Conservation (phyloP, 2,888 invertebrate species). For the Heterodera filipjevi region DNA sequence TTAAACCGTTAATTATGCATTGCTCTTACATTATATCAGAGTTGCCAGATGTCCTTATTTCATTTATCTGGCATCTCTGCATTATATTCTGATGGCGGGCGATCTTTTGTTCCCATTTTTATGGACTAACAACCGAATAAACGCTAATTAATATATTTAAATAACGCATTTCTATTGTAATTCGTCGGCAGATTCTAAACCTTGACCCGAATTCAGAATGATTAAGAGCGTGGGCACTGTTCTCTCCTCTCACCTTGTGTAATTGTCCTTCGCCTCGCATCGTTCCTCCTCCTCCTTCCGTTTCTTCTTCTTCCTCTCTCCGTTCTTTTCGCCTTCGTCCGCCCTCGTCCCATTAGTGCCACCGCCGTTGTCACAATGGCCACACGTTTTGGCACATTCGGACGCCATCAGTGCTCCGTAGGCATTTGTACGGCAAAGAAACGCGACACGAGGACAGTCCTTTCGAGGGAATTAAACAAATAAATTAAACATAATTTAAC, state of each 20-base stretch:
- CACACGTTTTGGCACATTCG: slow-evolving; percentile 9
- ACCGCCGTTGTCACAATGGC: background rate
- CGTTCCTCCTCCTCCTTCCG: background rate
- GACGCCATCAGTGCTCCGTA: background rate
- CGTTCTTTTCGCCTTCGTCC: background rate
- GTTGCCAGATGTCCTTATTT: no score
- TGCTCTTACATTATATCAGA: no score
- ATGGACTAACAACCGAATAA: no score
- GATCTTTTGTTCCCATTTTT: no score
- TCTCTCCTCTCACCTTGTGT: background rate
- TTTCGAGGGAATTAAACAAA: background rate
- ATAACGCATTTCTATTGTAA: no score
- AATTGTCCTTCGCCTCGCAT: background rate
- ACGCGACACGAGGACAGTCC: background rate
- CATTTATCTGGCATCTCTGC: no score
- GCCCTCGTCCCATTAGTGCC: background rate
- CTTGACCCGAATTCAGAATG: no score
- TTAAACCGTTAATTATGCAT: no score
- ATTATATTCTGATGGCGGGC: no score
- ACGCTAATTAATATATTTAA: no score
- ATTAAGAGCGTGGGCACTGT: no score
- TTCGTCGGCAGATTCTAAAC: no score
- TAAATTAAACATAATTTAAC: background rate
- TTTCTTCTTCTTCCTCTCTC: background rate
- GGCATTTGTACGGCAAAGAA: background rate